Conservation (phyloP, 2,797 vertebrate genomes). For the Sorex maritimensis region DNA sequence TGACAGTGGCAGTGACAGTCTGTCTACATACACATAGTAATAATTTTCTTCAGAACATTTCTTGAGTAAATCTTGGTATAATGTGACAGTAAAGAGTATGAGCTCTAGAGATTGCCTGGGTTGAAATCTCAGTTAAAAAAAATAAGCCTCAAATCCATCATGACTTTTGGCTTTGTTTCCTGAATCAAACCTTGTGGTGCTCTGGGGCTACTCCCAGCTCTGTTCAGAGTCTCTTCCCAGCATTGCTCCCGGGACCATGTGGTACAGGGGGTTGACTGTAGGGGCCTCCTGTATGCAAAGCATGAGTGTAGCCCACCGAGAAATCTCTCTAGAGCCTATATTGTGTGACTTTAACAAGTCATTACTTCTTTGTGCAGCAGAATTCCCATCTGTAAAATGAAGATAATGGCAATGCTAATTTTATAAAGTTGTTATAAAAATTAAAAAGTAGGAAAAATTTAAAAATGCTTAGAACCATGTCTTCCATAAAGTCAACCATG, state of each 20-base stretch:
- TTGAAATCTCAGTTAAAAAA: conserved; percentile 16
- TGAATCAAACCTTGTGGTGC: too few relatives aligned
- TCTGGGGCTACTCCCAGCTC: too few relatives aligned
- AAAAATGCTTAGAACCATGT: conserved; percentile 40
- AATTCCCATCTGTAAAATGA: conserved; percentile 58
- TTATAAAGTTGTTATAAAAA: conserved; percentile 42
- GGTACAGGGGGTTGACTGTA: too few relatives aligned
- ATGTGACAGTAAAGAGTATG: neutral
- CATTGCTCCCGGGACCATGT: too few relatives aligned
- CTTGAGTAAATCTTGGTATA: conserved; percentile 16
- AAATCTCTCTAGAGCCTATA: too few relatives aligned
- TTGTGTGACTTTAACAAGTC: neutral
- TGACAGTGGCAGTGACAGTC: too few relatives aligned
- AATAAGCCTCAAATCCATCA: neutral
- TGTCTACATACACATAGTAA: neutral
- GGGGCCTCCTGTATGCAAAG: too few relatives aligned
- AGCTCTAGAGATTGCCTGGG: neutral
- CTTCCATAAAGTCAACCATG: conserved; percentile 19
- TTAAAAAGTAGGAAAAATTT: conserved; percentile 37
- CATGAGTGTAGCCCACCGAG: too few relatives aligned
- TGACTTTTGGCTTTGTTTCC: neutral
- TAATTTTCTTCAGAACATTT: conserved; percentile 11
- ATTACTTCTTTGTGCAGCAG: conserved; percentile 28
- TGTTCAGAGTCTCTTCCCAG: too few relatives aligned
- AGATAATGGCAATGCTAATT: neutral